Conservation (phyloP, 2,888 invertebrate genomes). For the Belgica antarctica region DNA sequence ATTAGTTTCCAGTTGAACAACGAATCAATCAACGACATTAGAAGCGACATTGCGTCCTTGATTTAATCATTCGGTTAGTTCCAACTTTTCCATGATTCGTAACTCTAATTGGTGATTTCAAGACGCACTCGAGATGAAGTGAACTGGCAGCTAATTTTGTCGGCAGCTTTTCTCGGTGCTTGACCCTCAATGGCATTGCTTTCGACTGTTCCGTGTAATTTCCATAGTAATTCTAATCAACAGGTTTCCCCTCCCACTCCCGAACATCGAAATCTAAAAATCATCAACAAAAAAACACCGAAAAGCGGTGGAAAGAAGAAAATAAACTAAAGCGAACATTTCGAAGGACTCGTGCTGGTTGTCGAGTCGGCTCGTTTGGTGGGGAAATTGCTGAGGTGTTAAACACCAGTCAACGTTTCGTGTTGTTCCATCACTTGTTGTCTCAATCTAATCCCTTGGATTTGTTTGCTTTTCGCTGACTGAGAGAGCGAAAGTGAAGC, state of each 20-base stretch:
- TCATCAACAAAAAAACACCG: neutral
- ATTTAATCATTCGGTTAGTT: no score
- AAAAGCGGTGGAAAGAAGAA: neutral
- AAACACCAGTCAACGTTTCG: neutral
- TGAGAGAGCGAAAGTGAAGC: conserved; percentile 8
- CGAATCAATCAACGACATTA: no score
- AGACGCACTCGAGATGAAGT: no score
- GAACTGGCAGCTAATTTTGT: no score
- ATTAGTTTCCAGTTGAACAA: no score
- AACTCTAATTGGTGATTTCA: no score
- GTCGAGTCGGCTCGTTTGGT: neutral
- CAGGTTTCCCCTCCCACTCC: conserved; percentile 19
- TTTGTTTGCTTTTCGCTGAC: neutral
- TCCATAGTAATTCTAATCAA: conserved; percentile 21
- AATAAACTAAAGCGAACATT: neutral
- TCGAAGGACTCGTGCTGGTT: conserved; percentile 11
- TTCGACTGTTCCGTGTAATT: neutral
- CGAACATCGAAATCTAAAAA: neutral
- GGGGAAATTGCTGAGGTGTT: neutral
- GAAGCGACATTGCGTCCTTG: no score
- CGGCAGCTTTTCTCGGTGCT: neutral
- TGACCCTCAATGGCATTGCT: no score
- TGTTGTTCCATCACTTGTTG: neutral
- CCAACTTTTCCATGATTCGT: no score
- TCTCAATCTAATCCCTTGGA: neutral